Evolutionary conservation across 2,113 vertebrate genomes (phyloP), one percentile per base, ranked within the genome.

Genomic region (Casuarius casuarius): DNA sequence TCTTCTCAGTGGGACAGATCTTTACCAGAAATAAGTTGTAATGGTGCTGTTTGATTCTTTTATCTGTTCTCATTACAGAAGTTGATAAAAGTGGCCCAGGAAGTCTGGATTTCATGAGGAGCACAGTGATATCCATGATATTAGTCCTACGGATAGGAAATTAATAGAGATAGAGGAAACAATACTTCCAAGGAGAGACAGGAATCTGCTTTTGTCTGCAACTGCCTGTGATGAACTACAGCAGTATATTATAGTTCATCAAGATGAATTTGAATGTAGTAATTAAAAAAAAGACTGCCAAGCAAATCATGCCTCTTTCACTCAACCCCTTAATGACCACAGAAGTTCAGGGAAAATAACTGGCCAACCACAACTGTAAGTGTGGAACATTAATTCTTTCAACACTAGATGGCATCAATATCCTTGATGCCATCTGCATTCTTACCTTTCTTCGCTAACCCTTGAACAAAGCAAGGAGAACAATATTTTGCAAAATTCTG

Each of bases 321-420:
- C 51, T 85, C 77, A 77, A 61, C 2, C 3, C 9, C 17, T 83
- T 73, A 84, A 40, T 42, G 49, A 89, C 67, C 21, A 51, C 12
- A 28, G 1, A 4, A 17, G 25, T 70, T 52, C 52, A 70, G 12
- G 18, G 56, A 62, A 65, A 29, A 63, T 31, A 26, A 38, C 0
- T 8, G 12, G 13, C 3, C 23, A 49, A 65, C 35, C 26, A 49
- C 21, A 29, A 17, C 19, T 16, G 18, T 12, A 93, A 86, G 22
- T 0, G 4, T 28, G 46, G n/a, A 10, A 33, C 0, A 83, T 5
- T 12, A 66, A 51, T 77, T 87, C 33, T 89, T 92, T 54, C 63
- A 95, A 76, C 96, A 28, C 92, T 96, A 96, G 96, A 73, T 96
- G 97, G 90, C 97, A 94, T 74, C 59, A 91, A 59, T 61, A 59